Base-by-base conservation (phyloP, 2,113 vertebrate species). In the Vicugna pacos region DNA sequence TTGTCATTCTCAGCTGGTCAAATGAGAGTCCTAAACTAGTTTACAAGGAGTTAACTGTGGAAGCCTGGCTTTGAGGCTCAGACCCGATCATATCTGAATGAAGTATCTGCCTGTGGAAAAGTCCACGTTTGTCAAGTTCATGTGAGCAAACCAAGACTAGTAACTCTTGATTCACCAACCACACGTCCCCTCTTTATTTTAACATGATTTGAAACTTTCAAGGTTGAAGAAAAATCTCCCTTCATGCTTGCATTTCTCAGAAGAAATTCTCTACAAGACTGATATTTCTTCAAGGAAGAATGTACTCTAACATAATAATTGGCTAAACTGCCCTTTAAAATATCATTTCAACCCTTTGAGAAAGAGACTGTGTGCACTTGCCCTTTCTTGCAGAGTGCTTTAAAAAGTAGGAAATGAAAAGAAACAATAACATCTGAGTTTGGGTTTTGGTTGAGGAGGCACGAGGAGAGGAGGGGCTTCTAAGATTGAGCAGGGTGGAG, bases 251-350 rank as follows among this genome's bases (percentile, higher is more conserved):
- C 26, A 19, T 85, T 96, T 88, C 14, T 14, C 35, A 56, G 32
- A 83, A 60, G 60, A 87, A 42, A 87, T 82, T 64, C 58, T 50
- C 35, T 22, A 52, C 2, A 62, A 73, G 24, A 30, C 19, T 69
- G 70, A 48, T 73, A 50, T 72, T 96, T 93, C 65, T 38, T 38
- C 14, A 42, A 64, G 58, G 92, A 81, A 92, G 50, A 88, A n/a
- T 64, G 10, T 20, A 26, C n/a, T 48, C 95, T 73, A 82, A 85
- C 65, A 64, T 67, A 69, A 60, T 76, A 67, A 83, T 32, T 83
- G 60, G 24, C 30, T 28, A 17, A 91, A 62, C 70, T 32, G 12
- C 42, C 28, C 26, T 83, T 79, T 58, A 73, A 91, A 60, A 91
- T 67, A 80, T 10, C 54, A 30, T n/a, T 30, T 58, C 32, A 65